Conservation (phyloP, 2,888 invertebrate species). For the Diarsia rubi region DNA sequence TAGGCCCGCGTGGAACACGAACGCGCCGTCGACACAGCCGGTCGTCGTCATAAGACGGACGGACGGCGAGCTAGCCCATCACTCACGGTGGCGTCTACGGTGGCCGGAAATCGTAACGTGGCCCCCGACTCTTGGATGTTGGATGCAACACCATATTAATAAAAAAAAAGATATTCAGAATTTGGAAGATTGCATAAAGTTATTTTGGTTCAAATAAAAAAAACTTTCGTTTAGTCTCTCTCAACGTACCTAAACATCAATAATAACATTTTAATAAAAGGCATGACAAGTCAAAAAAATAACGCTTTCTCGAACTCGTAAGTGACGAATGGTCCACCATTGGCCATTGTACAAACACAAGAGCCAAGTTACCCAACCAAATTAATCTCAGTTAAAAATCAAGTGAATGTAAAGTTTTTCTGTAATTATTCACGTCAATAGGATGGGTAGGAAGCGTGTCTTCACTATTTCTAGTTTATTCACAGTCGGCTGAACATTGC, state of each 20-base stretch:
- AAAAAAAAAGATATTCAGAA: background rate
- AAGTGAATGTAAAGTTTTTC: slow-evolving; percentile 42
- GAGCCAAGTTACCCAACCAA: slow-evolving; percentile 44
- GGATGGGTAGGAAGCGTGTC: slow-evolving; percentile 68
- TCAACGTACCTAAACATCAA: slow-evolving; percentile 14
- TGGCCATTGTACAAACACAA: slow-evolving; percentile 33
- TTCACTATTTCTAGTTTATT: slow-evolving; percentile 48
- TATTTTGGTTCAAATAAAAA: background rate
- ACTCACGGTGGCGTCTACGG: too few relatives aligned
- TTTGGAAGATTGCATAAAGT: background rate
- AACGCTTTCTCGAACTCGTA: slow-evolving; percentile 23
- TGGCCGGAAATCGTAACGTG: too few relatives aligned
- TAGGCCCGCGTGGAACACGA: too few relatives aligned
- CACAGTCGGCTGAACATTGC: slow-evolving; percentile 38
- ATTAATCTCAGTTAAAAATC: slow-evolving; percentile 51
- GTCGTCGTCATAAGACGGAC: too few relatives aligned
- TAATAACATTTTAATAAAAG: slow-evolving; percentile 30
- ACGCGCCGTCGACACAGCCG: too few relatives aligned
- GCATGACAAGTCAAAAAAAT: slow-evolving; percentile 24
- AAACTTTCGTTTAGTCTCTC: slow-evolving; percentile 2
- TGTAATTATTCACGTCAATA: slow-evolving; percentile 60
- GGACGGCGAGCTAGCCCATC: too few relatives aligned
- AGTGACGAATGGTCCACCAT: slow-evolving; percentile 28
- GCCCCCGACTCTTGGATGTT: too few relatives aligned
- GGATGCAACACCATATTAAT: background rate